Evolutionary conservation across 2,113 vertebrate species (phyloP).

Genomic region (Thymallus thymallus): DNA sequence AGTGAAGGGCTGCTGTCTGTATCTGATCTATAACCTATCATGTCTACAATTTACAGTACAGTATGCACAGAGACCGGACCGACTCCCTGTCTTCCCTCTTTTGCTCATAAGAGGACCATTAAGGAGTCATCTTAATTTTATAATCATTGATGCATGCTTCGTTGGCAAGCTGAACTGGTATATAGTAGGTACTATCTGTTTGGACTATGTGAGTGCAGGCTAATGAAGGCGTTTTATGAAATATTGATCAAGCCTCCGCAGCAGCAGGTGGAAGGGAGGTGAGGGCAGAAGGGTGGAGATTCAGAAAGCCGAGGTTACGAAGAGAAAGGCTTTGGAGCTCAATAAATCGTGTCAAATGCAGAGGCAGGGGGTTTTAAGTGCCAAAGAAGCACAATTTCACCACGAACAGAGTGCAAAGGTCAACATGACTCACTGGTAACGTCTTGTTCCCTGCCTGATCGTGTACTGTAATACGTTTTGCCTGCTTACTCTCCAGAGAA

Average conservation of each 20-base stretch:
- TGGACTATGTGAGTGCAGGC: conserved; percentile 49
- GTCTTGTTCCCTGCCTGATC: conserved; percentile 27
- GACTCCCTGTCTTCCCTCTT: conserved; percentile 21
- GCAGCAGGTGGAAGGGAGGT: conserved; percentile 42
- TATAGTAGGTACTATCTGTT: conserved; percentile 50
- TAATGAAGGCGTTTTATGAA: conserved; percentile 74
- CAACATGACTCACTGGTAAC: conserved; percentile 33
- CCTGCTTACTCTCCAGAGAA: conserved; percentile 61
- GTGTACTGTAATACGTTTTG: conserved; percentile 47
- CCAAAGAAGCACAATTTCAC: conserved; percentile 65
- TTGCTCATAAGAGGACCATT: conserved; percentile 50
- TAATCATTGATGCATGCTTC: conserved; percentile 55
- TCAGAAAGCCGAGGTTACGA: conserved; percentile 53
- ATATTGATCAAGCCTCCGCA: conserved; percentile 67
- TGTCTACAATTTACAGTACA: conserved; percentile 32
- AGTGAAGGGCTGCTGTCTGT: neutral
- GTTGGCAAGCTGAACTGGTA: conserved; percentile 31
- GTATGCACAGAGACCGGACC: conserved; percentile 8
- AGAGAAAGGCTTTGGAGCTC: conserved; percentile 52
- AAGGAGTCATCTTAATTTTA: conserved; percentile 44
- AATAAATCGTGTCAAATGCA: conserved; percentile 64
- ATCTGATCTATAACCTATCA: conserved; percentile 18
- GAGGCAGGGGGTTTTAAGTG: conserved; percentile 57
- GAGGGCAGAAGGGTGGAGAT: conserved; percentile 31
- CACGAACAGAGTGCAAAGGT: conserved; percentile 44